Base-by-base conservation (phyloP, 2,888 invertebrate species). In the Anarsia innoxiella region DNA sequence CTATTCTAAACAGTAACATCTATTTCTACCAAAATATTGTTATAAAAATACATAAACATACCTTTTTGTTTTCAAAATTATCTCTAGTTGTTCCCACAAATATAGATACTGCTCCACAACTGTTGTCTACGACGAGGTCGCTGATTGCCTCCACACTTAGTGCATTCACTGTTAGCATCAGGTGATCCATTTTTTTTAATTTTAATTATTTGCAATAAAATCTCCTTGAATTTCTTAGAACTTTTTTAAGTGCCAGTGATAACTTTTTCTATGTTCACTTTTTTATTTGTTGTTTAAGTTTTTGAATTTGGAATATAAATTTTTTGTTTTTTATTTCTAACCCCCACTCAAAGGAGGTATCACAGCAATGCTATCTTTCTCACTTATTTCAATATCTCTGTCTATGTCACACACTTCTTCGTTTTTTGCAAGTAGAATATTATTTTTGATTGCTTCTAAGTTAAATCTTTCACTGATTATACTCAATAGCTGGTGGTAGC, bases 341-440 rank as follows among this genome's bases (percentile, higher is more conserved):
- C 97, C 97, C 56, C 97, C 97, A 77, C 97, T 97, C 34, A 98
- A 86, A 0, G 97, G 97, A 36, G 97, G 97, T 61, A 98, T 97
- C 9, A 97, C 88, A 44, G 97, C 97, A 44, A 97, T 87, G 70
- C 91, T 93, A 84, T 97, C 96, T 44, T 88, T 89, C 14, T 88
- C 82, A 25, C 85, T 86, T 3, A 95, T 71, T 12, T 77, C 64
- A 25, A 93, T 69, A 26, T 76, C 68, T 23, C 78, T 68, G 23
- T 86, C 77, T 1, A 87, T 77, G 37, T 83, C 73, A 44, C 91
- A 87, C 51, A 94, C 95, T 48, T 90, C 90, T 61, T 96, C 92
- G 82, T 97, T 97, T 32, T 93, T 77, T 0, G 97, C 93, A 40
- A 97, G 56, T 26, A 96, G 88, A 25, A 96, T 74, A 59, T 87